A percentile compares a stretch with the other conserved stretches of the same genome.
These are phyloP conservation scores for Anableps anableps DNA, from an alignment of 2,797 vertebrate genomes.

Conservation along the genomic window DNA sequence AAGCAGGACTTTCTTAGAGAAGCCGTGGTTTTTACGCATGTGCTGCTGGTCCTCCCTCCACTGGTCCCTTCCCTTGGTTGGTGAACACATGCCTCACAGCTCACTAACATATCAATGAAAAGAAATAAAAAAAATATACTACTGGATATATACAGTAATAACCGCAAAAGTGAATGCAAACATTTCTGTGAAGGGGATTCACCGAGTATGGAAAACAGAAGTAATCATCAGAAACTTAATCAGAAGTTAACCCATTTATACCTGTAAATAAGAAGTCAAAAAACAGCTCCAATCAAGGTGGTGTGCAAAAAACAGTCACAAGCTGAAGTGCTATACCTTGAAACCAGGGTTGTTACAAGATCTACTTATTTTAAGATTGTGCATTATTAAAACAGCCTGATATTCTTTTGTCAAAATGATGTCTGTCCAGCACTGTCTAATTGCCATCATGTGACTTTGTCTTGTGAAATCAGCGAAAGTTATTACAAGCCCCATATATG, in stretches of 20 bases:
- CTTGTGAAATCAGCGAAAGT: too few species aligned
- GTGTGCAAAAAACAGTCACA: conserved; percentile 21
- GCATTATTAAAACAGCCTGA: background rate
- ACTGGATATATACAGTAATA: background rate
- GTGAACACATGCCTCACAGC: conserved; percentile 74
- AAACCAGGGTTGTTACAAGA: background rate
- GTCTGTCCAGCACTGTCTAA: background rate
- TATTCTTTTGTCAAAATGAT: background rate
- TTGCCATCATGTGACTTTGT: too few species aligned
- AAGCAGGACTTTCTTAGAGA: conserved; percentile 84
- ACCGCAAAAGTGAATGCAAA: background rate
- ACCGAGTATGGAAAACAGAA: background rate
- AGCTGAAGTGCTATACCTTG: conserved; percentile 20
- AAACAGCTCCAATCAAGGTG: conserved; percentile 25
- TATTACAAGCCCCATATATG: too few species aligned
- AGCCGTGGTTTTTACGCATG: conserved; percentile 77
- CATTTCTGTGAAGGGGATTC: background rate
- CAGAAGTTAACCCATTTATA: conserved; percentile 19
- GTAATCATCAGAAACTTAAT: conserved; percentile 22
- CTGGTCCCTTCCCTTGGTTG: conserved; percentile 77
- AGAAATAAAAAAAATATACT: conserved; percentile 19
- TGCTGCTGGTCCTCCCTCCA: conserved; percentile 81
- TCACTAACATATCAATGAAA: conserved; percentile 40
- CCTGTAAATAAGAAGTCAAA: conserved; percentile 17
- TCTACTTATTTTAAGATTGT: background rate